These are phyloP conservation scores for Litoditis marina DNA, from an alignment of 2,888 invertebrate species.

Conservation along the genomic window DNA sequence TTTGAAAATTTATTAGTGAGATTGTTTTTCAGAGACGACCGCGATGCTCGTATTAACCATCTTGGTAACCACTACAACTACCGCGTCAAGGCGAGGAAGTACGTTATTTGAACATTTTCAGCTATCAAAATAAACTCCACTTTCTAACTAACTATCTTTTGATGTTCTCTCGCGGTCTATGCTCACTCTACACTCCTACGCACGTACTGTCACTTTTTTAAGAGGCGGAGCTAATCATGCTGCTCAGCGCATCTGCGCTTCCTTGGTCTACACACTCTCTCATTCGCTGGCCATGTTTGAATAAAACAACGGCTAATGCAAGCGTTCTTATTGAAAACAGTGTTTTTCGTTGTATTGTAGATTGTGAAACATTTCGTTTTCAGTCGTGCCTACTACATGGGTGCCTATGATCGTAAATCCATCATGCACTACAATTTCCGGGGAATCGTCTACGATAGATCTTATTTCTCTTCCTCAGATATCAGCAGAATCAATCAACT, in stretches of 20 bases:
- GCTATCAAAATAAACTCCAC: not conserved
- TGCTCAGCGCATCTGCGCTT: no score
- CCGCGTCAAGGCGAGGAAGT: conserved; percentile 33
- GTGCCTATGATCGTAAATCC: conserved; percentile 37
- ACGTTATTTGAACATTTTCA: not conserved
- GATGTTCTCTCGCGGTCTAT: no score
- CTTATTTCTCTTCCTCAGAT: conserved; percentile 31
- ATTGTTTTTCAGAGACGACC: conserved; percentile 29
- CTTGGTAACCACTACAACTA: conserved; percentile 36
- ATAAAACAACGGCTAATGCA: no score
- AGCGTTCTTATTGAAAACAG: no score
- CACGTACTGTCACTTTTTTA: no score
- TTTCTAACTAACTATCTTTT: no score
- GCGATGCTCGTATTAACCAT: conserved; percentile 32
- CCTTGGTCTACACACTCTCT: no score
- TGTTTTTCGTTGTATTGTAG: no score
- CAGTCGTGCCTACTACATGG: conserved; percentile 35
- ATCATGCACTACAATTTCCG: conserved; percentile 46
- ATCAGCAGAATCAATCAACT: conserved; percentile 34
- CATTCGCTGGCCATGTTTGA: no score
- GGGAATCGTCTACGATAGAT: conserved; percentile 25
- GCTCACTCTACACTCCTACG: no score
- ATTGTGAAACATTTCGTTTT: not conserved
- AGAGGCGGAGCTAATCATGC: no score
- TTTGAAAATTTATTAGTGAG: not conserved